phyloP scores from a whole-genome alignment of 2,113 vertebrate species.

The Spea multiplicata region DNA sequence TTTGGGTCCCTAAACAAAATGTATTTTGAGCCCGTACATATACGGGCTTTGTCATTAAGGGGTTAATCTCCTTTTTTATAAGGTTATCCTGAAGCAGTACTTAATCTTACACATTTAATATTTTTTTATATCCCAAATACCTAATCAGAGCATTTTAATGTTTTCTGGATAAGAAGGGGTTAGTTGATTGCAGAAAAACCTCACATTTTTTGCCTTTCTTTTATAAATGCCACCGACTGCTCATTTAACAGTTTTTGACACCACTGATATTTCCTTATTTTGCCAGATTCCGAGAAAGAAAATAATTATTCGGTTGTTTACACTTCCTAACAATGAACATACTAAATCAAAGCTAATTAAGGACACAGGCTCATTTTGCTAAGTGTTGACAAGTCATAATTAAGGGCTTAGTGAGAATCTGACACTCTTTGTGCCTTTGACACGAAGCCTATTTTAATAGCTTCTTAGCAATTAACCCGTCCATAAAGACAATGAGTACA shows the following conservation, averaged over 20 bases:
- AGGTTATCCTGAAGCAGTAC: too few relatives aligned
- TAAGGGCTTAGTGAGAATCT: constrained; percentile 46
- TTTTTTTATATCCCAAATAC: not conserved
- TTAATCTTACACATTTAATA: too few relatives aligned
- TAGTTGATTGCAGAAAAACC: not conserved
- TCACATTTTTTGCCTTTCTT: not conserved
- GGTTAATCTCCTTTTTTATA: too few relatives aligned
- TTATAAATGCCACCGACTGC: constrained; percentile 32
- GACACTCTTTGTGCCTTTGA: constrained; percentile 41
- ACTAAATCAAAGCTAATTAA: constrained; percentile 46
- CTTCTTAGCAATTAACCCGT: constrained; percentile 43
- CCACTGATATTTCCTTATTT: constrained; percentile 40
- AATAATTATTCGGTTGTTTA: constrained; percentile 45
- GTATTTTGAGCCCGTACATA: too few relatives aligned
- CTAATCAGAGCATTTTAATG: not conserved
- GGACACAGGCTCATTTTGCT: constrained; percentile 41
- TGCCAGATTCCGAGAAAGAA: constrained; percentile 34
- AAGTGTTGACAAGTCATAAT: constrained; percentile 46
- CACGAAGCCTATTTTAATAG: constrained; percentile 45
- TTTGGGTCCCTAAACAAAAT: too few relatives aligned
- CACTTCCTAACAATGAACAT: constrained; percentile 42
- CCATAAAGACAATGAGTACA: constrained; percentile 35
- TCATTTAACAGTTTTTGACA: constrained; percentile 36
- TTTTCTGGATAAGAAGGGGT: not conserved
- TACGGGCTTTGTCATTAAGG: too few relatives aligned